Base-by-base conservation (phyloP, 2,888 invertebrate species). In the Cantharis rustica region DNA sequence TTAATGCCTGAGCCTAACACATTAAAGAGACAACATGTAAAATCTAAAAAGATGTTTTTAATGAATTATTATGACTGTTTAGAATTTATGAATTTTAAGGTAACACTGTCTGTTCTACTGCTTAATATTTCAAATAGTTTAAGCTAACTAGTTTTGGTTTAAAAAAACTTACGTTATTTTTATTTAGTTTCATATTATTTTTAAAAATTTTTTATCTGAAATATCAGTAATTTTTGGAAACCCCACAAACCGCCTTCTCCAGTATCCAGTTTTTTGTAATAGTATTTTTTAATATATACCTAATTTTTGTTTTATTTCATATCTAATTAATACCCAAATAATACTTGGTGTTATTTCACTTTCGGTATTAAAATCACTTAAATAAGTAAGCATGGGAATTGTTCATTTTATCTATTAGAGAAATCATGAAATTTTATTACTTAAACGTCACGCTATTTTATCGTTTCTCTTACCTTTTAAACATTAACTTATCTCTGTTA, bases 351-450 rank as follows among this genome's bases (percentile, higher is more conserved):
- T 47, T 47, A 2, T 47, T 47, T 47, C n/a, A 47, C 47, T 47
- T 47, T 69, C 7, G n/a, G 27, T 16, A 69, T 68, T 68, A 23
- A 4, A 68, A 16, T 15, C 15, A 68, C 20, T 68, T 68, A n/a
- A 69, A 31, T 26, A 26, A 66, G 68, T 27, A 73, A 27, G 66
- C 17, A 31, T 47, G 31, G 69, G 70, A 26, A 69, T 69, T 69
- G 27, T 61, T 61, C 71, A 13, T 5, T 23, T 66, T 71, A 74
- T 74, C 69, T 63, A 9, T n/a, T 20, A 66, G 63, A 69, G 31
- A 70, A 70, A 74, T 74, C 74, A 63, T 16, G 17, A 26, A 68
- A 15, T 75, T 75, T 71, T 68, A 75, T 47, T 61, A 66, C 71
- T 66, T 9, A 26, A 66, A 68, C 16, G 68, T 61, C 66, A 75